These are phyloP conservation scores for Caenorhabditis drosophilae DNA, from an alignment of 2,888 invertebrate species.

Conservation along the genomic window DNA sequence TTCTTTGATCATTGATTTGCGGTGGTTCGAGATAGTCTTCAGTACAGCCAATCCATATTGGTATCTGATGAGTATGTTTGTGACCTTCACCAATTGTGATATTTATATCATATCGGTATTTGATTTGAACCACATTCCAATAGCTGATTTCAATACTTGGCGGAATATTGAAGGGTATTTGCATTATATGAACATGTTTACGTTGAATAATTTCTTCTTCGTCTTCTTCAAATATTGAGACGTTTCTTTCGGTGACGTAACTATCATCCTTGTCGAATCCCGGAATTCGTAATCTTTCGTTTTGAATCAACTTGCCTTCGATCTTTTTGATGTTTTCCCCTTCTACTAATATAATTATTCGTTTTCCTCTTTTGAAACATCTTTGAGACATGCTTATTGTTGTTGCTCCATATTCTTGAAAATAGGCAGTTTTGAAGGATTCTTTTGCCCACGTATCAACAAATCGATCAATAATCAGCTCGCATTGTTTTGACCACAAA, in stretches of 20 bases:
- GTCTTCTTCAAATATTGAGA: slow-evolving; percentile 17
- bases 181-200: slow-evolving; percentile 36
- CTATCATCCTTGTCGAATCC: slow-evolving; percentile 42
- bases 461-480: slow-evolving; percentile 50
- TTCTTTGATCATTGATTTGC: slow-evolving; percentile 3
- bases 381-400: slow-evolving; percentile 48
- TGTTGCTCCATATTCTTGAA: slow-evolving; percentile 48
- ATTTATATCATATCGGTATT: slow-evolving; percentile 39
- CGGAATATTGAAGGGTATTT: slow-evolving; percentile 50
- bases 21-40: slow-evolving; percentile 47
- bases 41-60: slow-evolving; percentile 58
- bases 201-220: slow-evolving; percentile 16
- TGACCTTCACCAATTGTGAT: slow-evolving; percentile 49
- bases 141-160: slow-evolving; percentile 57
- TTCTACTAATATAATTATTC: slow-evolving; percentile 37
- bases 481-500: slow-evolving; percentile 24
- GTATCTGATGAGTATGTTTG: slow-evolving; percentile 48
- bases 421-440: slow-evolving; percentile 37
- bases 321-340: slow-evolving; percentile 33
- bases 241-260: slow-evolving; percentile 32
- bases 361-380: slow-evolving; percentile 54
- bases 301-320: slow-evolving; percentile 45
- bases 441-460: slow-evolving; percentile 58
- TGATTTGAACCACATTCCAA: slow-evolving; percentile 55
- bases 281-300: slow-evolving; percentile 44